Conservation (phyloP, 2,888 invertebrate genomes). For the Pandemis cinnamomeana region DNA sequence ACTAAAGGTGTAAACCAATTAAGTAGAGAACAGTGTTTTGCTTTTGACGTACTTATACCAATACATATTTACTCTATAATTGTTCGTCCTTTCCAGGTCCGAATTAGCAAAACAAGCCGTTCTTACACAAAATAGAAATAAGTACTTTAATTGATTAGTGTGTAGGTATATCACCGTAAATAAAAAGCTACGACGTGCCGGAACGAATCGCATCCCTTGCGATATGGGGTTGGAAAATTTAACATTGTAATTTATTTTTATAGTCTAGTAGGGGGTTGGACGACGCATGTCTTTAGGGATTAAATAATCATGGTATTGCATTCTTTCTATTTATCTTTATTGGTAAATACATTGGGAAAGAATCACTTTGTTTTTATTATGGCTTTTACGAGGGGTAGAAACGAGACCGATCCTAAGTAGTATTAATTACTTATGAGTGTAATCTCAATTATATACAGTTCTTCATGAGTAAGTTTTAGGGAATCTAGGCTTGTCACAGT, state of each 20-base stretch:
- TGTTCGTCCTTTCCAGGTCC: background rate
- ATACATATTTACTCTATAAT: background rate
- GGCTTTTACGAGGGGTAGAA: constrained; percentile 8
- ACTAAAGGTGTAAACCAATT: background rate
- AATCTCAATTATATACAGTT: background rate
- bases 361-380: constrained; percentile 41
- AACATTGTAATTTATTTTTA: constrained; percentile 83
- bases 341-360: constrained; percentile 48
- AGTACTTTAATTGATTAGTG: constrained; percentile 59
- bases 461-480: too few relatives aligned
- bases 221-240: constrained; percentile 78
- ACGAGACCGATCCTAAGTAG: constrained; percentile 6
- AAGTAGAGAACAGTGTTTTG: background rate
- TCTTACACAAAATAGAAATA: constrained; percentile 12
- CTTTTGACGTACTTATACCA: background rate
- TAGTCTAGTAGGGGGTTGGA: constrained; percentile 62
- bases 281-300: constrained; percentile 65
- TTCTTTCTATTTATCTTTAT: constrained; percentile 63
- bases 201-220: constrained; percentile 76
- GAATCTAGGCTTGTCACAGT: too few relatives aligned
- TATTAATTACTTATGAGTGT: constrained; percentile 1
- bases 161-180: constrained; percentile 61
- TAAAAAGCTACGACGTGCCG: constrained; percentile 72
- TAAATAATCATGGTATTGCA: constrained; percentile 71
- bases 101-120: background rate